A percentile compares a stretch with the other conserved stretches of the same genome.
Evolutionary conservation across 2,888 invertebrate species (phyloP).

Genomic region (Tinea trinotella): DNA sequence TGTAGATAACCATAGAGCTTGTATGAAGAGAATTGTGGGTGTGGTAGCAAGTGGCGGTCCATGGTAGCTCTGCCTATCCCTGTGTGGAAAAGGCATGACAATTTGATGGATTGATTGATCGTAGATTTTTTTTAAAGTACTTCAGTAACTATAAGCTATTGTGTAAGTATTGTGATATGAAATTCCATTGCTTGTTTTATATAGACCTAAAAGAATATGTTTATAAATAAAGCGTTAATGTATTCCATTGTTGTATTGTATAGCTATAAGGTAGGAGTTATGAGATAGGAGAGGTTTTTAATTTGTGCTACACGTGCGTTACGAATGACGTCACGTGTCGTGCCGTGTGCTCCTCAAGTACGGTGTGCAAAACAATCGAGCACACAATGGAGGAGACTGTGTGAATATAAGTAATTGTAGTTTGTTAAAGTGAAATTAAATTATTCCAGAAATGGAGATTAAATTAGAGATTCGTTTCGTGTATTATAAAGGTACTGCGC

Average conservation of each 20-base stretch:
- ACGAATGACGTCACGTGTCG: slow-evolving; percentile 50
- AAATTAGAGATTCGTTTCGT: too few relatives aligned
- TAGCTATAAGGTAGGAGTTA: background rate
- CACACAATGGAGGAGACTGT: background rate
- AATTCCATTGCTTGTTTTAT: background rate
- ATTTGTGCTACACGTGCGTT: slow-evolving; percentile 17
- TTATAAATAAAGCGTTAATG: background rate
- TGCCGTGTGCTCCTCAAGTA: slow-evolving; percentile 4
- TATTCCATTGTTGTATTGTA: background rate
- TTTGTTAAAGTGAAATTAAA: background rate
- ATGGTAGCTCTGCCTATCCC: too few relatives aligned
- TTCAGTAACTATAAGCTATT: too few relatives aligned
- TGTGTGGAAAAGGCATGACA: too few relatives aligned
- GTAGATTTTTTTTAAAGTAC: too few relatives aligned
- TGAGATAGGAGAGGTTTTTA: slow-evolving; percentile 26
- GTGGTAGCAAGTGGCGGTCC: too few relatives aligned
- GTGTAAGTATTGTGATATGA: too few relatives aligned
- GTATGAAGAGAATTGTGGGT: too few relatives aligned
- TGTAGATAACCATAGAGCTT: too few relatives aligned
- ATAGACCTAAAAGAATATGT: background rate
- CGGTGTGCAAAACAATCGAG: slow-evolving; percentile 8
- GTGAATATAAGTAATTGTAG: background rate
- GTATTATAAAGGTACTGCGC: too few relatives aligned
- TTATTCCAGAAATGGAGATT: too few relatives aligned
- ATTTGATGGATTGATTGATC: too few relatives aligned